Evolutionary conservation across 2,797 vertebrate species (phyloP), one percentile per base, ranked within the genome.

Genomic region (Caiman crocodilus): DNA sequence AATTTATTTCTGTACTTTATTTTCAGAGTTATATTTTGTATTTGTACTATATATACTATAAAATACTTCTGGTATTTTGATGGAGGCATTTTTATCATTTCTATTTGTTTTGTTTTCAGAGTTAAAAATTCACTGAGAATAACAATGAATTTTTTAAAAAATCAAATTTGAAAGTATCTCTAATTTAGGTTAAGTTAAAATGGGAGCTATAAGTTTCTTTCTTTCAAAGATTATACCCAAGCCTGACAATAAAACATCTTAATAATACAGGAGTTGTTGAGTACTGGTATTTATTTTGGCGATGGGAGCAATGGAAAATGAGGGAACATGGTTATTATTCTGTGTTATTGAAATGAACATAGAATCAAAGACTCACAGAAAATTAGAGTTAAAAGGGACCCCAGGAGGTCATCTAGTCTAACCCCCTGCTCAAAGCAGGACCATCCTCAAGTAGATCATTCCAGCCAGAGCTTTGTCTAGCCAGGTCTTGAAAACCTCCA

Each of bases 131-230:
- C 35, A 87, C 18, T 8, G 86, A 93, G 76, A 83, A 89, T 93
- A 96, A 90, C 81, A 84, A 74, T 77, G 88, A 85, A 50, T 92
- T 95, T 92, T 95, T 56, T 88, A 67, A n/a, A 92, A 80, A 84
- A 84, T 82, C 84, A 90, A 87, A 63, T 20, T 92, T 89, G 87
- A 89, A 61, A 93, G 90, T 42, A 23, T 95, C 92, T 94, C 92
- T 92, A 90, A 79, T 50, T 42, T 67, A 83, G 80, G 89, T 85
- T 88, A 87, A 86, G 80, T 90, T 77, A 67, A 77, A 28, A 69
- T 61, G 7, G 21, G 71, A 82, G 69, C 58, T 9, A 12, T 17
- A 23, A 75, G 50, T 92, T 95, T 91, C 50, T 79, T 96, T 94
- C 84, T 93, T 90, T 86, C 96, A 94, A 93, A 55, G 61, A 35